Evolutionary conservation across 2,888 invertebrate species (phyloP).

Genomic region (Lithosia quadra): DNA sequence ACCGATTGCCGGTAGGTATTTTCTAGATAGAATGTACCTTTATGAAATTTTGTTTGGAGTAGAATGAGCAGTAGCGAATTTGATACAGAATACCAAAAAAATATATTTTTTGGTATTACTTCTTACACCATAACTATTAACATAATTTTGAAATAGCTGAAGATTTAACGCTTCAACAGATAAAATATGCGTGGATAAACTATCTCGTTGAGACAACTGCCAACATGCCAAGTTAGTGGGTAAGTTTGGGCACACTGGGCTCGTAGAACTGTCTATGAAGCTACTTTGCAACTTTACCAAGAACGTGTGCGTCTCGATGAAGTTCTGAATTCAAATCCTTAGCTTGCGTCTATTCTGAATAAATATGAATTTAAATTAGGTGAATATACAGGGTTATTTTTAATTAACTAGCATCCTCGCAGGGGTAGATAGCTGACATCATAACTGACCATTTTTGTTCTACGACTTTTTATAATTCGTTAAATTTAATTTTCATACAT

Average conservation of each 20-base stretch:
- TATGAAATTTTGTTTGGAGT: too few species aligned
- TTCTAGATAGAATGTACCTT: too few species aligned
- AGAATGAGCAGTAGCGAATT: too few species aligned
- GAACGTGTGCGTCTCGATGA: conserved; percentile 27
- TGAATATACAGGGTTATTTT: not conserved
- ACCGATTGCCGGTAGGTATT: too few species aligned
- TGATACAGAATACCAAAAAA: too few species aligned
- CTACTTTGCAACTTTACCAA: conserved; percentile 38
- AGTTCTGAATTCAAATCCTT: conserved; percentile 40
- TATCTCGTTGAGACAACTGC: conserved; percentile 26
- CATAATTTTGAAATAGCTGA: not conserved
- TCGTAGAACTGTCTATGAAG: conserved; percentile 38
- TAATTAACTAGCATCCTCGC: too few species aligned
- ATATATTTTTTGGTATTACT: too few species aligned
- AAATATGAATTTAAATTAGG: not conserved
- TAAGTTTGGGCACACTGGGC: conserved; percentile 37
- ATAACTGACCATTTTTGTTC: too few species aligned
- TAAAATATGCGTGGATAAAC: conserved; percentile 21
- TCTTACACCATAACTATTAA: too few species aligned
- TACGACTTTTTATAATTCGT: too few species aligned
- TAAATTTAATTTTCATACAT: too few species aligned
- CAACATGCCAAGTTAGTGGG: conserved; percentile 33
- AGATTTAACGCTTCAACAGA: not conserved
- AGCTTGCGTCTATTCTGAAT: conserved; percentile 27
- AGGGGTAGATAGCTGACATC: too few species aligned